These are phyloP conservation scores for Premnoplex brunnescens DNA, from an alignment of 2,797 vertebrate species.

Conservation along the genomic window DNA sequence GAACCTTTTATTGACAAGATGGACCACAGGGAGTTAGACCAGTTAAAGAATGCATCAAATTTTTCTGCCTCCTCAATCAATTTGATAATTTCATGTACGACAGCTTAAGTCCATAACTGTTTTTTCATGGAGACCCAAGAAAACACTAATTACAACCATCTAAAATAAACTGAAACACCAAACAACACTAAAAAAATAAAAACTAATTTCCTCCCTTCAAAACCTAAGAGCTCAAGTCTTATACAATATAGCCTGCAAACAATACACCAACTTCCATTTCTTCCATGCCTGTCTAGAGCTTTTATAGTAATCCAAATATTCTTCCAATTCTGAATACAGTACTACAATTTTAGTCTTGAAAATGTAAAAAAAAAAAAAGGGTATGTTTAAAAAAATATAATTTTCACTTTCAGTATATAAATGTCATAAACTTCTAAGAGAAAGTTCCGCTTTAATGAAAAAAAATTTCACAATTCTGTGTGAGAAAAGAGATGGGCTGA, in stretches of 20 bases:
- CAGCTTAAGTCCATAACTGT: neutral
- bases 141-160: neutral
- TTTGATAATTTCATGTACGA: neutral
- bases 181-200: neutral
- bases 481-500: neutral
- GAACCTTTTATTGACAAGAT: neutral
- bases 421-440: neutral
- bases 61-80: neutral
- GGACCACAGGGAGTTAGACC: neutral
- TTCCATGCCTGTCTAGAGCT: neutral
- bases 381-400: neutral
- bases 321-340: neutral
- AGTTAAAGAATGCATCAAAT: neutral
- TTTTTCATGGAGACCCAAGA: neutral
- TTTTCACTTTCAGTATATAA: neutral
- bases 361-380: neutral
- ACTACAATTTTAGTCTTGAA: neutral
- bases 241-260: neutral
- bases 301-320: neutral
- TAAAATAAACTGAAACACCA: neutral
- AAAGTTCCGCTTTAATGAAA: neutral
- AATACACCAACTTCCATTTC: neutral
- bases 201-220: neutral
- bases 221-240: neutral
- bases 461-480: rapidly evolving